Percentiles rank a stretch among this genome's conserved stretches.
Evolutionary conservation across 2,113 vertebrate genomes (phyloP).

Genomic region (Mesocricetus auratus): DNA sequence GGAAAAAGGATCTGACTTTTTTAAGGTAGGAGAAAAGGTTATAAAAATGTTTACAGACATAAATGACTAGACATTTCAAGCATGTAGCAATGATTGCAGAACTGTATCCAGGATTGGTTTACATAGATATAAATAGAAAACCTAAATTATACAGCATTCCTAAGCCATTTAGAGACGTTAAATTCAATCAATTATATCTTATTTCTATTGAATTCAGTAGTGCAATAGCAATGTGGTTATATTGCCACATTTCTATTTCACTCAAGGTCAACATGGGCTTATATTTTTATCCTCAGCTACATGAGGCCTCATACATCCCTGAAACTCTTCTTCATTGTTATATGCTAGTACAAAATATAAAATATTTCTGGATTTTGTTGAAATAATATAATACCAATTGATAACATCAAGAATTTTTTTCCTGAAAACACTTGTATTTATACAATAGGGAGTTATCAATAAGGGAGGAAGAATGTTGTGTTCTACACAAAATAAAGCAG

Average conservation of each 20-base stretch:
- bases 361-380: neutral
- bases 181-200: neutral
- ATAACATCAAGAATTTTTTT: neutral
- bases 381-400: neutral
- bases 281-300: neutral
- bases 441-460: too few species aligned
- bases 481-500: neutral
- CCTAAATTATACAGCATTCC: neutral
- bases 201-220: neutral
- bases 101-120: neutral
- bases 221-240: neutral
- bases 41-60: neutral
- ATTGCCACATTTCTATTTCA: neutral
- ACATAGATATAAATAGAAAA: neutral
- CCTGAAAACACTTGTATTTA: neutral
- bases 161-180: neutral
- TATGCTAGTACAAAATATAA: neutral
- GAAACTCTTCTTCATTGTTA: neutral
- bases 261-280: neutral
- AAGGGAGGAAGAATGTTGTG: neutral
- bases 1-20: neutral
- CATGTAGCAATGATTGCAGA: neutral
- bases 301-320: fast-evolving
- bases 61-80: neutral
- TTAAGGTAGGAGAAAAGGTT: neutral